phyloP scores from a whole-genome alignment of 2,113 vertebrate species.

The Hemiprocne comata region DNA sequence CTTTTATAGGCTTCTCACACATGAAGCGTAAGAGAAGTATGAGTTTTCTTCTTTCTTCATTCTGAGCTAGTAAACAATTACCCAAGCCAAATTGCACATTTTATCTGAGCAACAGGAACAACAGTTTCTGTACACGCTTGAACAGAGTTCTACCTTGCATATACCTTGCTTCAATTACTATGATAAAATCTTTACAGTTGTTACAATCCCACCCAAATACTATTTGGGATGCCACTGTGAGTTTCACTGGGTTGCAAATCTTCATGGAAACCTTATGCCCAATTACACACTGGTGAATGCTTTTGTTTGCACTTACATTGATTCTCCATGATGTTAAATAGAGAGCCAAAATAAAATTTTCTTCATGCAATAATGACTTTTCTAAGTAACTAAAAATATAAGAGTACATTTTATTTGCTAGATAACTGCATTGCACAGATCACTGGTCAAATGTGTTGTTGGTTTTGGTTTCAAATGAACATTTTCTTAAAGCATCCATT shows the following conservation, averaged over 20 bases:
- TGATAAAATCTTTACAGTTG: constrained; percentile 38
- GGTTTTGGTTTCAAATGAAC: background rate
- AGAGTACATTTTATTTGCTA: background rate
- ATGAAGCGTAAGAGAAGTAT: background rate
- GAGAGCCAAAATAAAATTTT: background rate
- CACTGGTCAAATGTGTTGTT: background rate
- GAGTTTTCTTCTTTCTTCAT: constrained; percentile 11
- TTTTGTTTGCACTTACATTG: background rate
- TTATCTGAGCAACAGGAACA: background rate
- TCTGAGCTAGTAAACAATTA: constrained; percentile 39
- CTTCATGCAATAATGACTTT: background rate
- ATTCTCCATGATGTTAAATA: background rate
- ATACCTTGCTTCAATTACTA: constrained; percentile 46
- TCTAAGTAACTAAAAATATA: background rate
- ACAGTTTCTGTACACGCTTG: background rate
- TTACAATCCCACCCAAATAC: constrained; percentile 7
- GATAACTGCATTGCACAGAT: background rate
- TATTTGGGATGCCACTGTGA: background rate
- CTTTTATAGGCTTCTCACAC: background rate
- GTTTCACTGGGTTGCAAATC: background rate
- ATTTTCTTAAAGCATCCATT: background rate
- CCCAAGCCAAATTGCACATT: constrained; percentile 8
- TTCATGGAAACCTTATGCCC: constrained; percentile 1
- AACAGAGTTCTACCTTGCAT: background rate
- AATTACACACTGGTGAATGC: background rate